Evolutionary conservation across 2,888 invertebrate species (phyloP).

Genomic region (Biston betularia): DNA sequence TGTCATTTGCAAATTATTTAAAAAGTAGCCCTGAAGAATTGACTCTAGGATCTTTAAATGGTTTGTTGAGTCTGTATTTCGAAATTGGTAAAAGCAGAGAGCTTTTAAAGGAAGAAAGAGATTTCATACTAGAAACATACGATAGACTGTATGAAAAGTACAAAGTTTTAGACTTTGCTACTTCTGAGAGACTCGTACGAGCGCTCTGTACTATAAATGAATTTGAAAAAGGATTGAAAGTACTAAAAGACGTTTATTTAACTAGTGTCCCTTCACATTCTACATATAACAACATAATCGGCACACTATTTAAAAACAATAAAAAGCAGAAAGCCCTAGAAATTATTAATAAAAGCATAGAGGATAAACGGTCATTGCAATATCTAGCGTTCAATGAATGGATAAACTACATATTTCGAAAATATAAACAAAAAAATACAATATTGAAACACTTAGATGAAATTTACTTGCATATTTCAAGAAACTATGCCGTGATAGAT

Average conservation of each 20-base stretch:
- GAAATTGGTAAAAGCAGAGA: constrained; percentile 57
- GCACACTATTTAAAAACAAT: constrained; percentile 86
- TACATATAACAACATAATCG: constrained; percentile 83
- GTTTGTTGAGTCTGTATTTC: constrained; percentile 85
- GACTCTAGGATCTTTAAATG: constrained; percentile 86
- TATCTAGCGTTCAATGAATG: constrained; percentile 83
- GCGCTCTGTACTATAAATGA: constrained; percentile 88
- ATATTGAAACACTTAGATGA: constrained; percentile 80
- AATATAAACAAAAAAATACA: constrained; percentile 65
- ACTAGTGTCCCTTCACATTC: constrained; percentile 73
- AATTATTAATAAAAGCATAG: constrained; percentile 85
- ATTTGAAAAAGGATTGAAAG: constrained; percentile 87
- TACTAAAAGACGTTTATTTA: constrained; percentile 87
- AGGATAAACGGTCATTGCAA: constrained; percentile 70
- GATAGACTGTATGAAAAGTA: constrained; percentile 79
- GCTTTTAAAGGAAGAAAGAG: constrained; percentile 77
- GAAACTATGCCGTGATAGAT: constrained; percentile 71
- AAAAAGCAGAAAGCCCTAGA: constrained; percentile 87
- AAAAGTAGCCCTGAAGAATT: constrained; percentile 74
- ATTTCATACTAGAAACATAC: constrained; percentile 84
- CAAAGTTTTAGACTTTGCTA: constrained; percentile 85
- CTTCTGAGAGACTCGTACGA: constrained; percentile 86
- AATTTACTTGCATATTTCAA: constrained; percentile 85
- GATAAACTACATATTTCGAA: constrained; percentile 77
- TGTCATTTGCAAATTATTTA: constrained; percentile 87